Evolutionary conservation across 2,797 vertebrate genomes (phyloP), one percentile per base, ranked within the genome.

Genomic region (Lagocephalus sceleratus): DNA sequence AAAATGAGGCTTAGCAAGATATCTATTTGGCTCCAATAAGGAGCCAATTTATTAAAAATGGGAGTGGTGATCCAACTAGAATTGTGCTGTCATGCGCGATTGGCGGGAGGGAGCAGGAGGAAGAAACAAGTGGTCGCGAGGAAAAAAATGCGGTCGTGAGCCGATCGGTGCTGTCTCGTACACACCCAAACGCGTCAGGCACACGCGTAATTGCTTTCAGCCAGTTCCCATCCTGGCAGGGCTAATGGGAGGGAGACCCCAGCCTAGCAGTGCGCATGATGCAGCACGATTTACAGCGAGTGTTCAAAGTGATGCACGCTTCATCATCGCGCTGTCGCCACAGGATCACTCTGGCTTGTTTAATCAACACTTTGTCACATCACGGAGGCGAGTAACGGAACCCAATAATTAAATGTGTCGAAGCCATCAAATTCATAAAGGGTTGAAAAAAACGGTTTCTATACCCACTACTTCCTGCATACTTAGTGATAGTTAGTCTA

Each of bases 1-100:
- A 84, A 84, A 43, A 83, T 73, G 78, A 78, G 50, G 52, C 66
- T 63, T 56, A 55, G 71, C 54, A 67, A 35, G 19, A 84, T 84
- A 84, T 87, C 75, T 83, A 84, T 85, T 83, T 85, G 51, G 64
- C 71, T 65, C 56, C 58, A 76, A 76, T 76, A 76, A 81, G 73
- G 60, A 70, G 49, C 60, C 60, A 56, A 51, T 81, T 76, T 71
- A 67, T 82, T 78, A 63, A 74, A 25, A 81, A 80, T 79, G 61
- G 52, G 50, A 71, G 64, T 51, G 63, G 68, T 58, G 20, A 79
- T 45, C 67, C 66, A 66, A 71, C 72, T 63, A 39, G 75, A 83
- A 84, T 57, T 1, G 16, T 50, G 46, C 70, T 73, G 78, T 75
- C 78, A 76, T 75, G 71, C 79, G 73, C 74, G 73, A 83, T 81